These are phyloP conservation scores for Selenia dentaria DNA, from an alignment of 2,888 invertebrate genomes.

Conservation along the genomic window DNA sequence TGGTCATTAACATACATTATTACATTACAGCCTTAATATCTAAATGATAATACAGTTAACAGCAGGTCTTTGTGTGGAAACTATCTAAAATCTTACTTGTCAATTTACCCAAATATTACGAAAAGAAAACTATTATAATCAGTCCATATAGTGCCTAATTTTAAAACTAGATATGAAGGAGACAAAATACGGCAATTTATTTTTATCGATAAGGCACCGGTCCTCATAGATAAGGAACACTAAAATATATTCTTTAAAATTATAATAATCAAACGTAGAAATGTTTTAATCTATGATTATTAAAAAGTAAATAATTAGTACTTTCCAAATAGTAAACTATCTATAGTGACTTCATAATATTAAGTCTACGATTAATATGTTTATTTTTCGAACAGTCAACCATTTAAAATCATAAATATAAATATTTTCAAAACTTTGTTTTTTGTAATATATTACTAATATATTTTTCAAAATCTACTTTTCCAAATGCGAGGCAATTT, in stretches of 20 bases:
- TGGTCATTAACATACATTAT: conserved; percentile 84
- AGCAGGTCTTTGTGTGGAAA: conserved; percentile 73
- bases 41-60: conserved; percentile 75
- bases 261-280: background rate
- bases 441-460: conserved; percentile 73
- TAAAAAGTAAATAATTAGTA: background rate
- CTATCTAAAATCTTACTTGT: conserved; percentile 42
- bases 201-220: conserved; percentile 45
- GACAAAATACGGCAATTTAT: conserved; percentile 29
- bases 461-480: conserved; percentile 81
- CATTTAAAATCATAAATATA: conserved; percentile 67
- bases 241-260: conserved; percentile 13
- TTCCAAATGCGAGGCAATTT: conserved; percentile 85
- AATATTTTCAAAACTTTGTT: conserved; percentile 68
- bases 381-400: conserved; percentile 61
- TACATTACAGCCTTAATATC: conserved; percentile 79
- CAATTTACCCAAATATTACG: conserved; percentile 30
- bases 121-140: conserved; percentile 33
- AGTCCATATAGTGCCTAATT: conserved; percentile 17
- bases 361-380: conserved; percentile 41
- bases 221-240: conserved; percentile 36
- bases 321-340: conserved; percentile 5
- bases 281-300: background rate
- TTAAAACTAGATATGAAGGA: conserved; percentile 5
- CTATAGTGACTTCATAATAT: conserved; percentile 4